Evolutionary conservation across 2,888 invertebrate species (phyloP).

Genomic region (Heliconius erato): DNA sequence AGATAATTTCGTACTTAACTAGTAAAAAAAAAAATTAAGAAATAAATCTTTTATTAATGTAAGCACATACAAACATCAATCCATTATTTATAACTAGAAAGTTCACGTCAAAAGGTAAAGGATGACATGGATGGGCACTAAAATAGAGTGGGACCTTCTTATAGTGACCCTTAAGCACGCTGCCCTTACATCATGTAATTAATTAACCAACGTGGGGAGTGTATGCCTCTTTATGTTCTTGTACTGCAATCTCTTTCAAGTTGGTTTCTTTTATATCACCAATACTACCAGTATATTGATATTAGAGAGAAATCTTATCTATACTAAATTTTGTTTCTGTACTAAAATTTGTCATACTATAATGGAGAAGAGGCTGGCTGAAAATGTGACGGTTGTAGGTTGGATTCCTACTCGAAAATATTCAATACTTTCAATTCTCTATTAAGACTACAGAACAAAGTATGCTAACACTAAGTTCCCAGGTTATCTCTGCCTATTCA

Average conservation of each 20-base stretch:
- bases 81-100: neutral
- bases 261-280: neutral
- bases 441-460: no score
- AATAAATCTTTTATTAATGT: neutral
- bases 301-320: neutral
- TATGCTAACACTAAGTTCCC: no score
- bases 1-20: no score
- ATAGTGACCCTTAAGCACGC: conserved; percentile 23
- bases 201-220: conserved; percentile 36
- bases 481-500: no score
- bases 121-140: conserved; percentile 8
- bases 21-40: neutral
- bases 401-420: no score
- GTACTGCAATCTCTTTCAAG: neutral
- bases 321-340: no score
- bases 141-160: conserved; percentile 31
- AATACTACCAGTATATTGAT: neutral
- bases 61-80: neutral
- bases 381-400: no score
- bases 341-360: neutral
- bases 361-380: no score
- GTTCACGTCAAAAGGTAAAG: conserved; percentile 10
- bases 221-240: neutral
- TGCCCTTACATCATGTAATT: conserved; percentile 42
- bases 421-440: no score